Conservation (phyloP, 2,113 vertebrate species). For the Indicator indicator region DNA sequence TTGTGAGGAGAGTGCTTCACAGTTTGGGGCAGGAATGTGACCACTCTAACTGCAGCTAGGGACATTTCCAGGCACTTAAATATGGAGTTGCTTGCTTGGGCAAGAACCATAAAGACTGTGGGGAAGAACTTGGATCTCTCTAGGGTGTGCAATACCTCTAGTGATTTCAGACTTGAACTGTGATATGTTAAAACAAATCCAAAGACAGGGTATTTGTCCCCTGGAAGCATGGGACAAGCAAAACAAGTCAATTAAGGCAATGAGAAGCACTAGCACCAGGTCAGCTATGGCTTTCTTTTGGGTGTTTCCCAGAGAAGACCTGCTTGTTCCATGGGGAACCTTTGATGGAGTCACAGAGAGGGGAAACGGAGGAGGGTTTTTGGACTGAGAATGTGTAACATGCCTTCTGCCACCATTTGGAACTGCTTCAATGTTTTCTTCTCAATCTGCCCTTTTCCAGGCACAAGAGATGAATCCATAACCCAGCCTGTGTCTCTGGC, state of each 20-base stretch:
- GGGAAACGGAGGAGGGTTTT: not conserved
- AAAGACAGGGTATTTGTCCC: not conserved
- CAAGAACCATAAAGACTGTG: not conserved
- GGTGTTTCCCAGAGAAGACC: not conserved
- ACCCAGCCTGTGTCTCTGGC: not conserved
- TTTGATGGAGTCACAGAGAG: not conserved
- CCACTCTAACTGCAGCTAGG: not conserved
- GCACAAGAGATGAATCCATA: no score
- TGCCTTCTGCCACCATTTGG: not conserved
- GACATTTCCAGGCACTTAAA: not conserved
- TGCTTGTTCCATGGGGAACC: not conserved
- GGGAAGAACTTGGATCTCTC: not conserved
- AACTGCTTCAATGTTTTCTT: not conserved
- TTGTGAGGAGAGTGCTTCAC: not conserved
- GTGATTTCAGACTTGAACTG: not conserved
- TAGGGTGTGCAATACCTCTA: not conserved
- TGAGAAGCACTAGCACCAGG: not conserved
- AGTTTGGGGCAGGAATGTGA: not conserved
- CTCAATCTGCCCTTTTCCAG: not conserved
- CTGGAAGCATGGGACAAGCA: fast-evolving
- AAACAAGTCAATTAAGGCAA: not conserved
- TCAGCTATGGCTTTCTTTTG: not conserved
- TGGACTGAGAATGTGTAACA: not conserved
- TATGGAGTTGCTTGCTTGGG: not conserved
- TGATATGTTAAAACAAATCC: not conserved